Evolutionary conservation across 2,888 invertebrate genomes (phyloP).

Genomic region (Muscina levida): DNA sequence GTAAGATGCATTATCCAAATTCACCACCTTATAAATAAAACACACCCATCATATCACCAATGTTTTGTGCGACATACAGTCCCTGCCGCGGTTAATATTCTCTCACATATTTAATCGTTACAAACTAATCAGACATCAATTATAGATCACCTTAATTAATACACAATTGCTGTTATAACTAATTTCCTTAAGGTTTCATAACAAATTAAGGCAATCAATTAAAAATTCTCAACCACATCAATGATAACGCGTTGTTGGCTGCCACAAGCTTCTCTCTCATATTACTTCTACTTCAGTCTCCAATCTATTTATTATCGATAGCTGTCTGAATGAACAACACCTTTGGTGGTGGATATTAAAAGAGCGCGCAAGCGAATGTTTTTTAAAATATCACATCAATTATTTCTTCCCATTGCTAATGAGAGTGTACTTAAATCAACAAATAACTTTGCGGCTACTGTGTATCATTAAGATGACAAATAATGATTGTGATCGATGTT

Average conservation of each 20-base stretch:
- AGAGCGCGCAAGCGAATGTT: too few relatives aligned
- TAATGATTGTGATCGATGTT: constrained; percentile 8
- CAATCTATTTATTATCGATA: too few relatives aligned
- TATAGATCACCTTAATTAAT: constrained; percentile 8
- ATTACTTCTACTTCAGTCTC: neutral
- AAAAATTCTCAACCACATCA: neutral
- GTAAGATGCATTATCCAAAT: too few relatives aligned
- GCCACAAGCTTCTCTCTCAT: neutral
- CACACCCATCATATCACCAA: too few relatives aligned
- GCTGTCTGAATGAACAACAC: neutral
- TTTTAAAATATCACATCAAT: neutral
- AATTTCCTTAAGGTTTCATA: constrained; percentile 11
- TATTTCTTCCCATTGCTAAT: neutral
- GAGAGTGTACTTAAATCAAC: neutral
- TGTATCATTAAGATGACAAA: constrained; percentile 23
- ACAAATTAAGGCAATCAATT: constrained; percentile 28
- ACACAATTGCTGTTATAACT: constrained; percentile 11
- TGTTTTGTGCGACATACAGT: too few relatives aligned
- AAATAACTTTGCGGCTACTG: neutral
- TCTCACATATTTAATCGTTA: too few relatives aligned
- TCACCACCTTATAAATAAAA: too few relatives aligned
- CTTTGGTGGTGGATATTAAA: too few relatives aligned
- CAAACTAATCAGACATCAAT: neutral
- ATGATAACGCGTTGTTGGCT: neutral
- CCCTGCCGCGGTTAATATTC: too few relatives aligned